Base-by-base conservation (phyloP, 2,113 vertebrate species). In the Numida meleagris region DNA sequence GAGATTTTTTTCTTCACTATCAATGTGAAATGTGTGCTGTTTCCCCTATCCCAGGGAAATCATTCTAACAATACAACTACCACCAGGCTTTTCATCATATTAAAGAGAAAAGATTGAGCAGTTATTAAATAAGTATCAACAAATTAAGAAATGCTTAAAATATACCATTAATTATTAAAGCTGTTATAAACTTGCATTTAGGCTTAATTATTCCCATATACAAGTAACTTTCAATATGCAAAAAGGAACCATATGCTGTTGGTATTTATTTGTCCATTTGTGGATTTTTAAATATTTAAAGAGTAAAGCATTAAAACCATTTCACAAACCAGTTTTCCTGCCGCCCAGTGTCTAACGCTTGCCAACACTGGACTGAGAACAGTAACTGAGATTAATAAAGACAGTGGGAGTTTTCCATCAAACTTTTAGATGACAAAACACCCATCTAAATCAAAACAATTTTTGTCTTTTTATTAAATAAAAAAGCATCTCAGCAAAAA, bases 141-240 rank as follows among this genome's bases (percentile, higher is more conserved):
- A 82, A 91, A 96, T 91, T 67, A 93, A 95, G 66, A 93, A 94
- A 93, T 82, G 24, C 61, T 90, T 78, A 5, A 92, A 72, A 62
- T 75, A 62, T 78, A 89, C 34, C 66, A 65, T 82, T 95, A 94
- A 96, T 93, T 90, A 62, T 62, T 62, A 62, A 90, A 90, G 83
- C 61, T 84, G 77, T 90, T 87, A 84, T 67, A 92, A 92, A n/a
- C 29, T 46, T 89, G 61, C 77, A 75, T 90, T 90, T 92, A 86
- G 80, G 66, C 58, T 86, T 93, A 90, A 88, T 80, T 86, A 61
- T 83, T 34, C 73, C 29, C 38, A 58, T 21, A 38, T 77, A 86
- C 65, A 92, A 88, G 50, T 83, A 74, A 38, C 34, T 90, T 95
- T 86, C 68, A 86, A 76, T 33, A n/a, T 80, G 91, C 61, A 88